phyloP scores from a whole-genome alignment of 2,888 invertebrate genomes.

The Agelastica alni region DNA sequence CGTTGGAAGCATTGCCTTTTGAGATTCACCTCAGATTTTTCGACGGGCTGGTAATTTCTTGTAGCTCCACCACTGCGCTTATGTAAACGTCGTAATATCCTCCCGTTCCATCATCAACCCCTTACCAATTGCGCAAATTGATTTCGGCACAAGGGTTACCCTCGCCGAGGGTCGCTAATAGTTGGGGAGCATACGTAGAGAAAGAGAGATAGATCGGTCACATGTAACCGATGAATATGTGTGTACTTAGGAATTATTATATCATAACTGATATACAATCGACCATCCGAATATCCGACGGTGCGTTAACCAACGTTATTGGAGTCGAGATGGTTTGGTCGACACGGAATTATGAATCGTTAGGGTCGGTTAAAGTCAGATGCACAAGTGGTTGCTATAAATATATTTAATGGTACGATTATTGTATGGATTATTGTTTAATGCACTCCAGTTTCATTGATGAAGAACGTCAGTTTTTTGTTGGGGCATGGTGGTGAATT shows the following conservation, averaged over 20 bases:
- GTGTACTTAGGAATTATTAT: slow-evolving; percentile 53
- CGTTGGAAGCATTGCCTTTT: too few relatives aligned
- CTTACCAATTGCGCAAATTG: slow-evolving; percentile 54
- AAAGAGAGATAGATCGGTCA: too few relatives aligned
- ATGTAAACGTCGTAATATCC: slow-evolving; percentile 47
- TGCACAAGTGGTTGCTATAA: slow-evolving; percentile 56
- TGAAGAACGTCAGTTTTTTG: slow-evolving; percentile 22
- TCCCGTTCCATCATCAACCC: slow-evolving; percentile 42
- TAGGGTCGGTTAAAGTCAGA: slow-evolving; percentile 54
- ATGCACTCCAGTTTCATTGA: slow-evolving; percentile 31
- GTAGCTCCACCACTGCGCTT: slow-evolving; percentile 25
- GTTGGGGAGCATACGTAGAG: too few relatives aligned
- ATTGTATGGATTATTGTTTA: slow-evolving; percentile 47
- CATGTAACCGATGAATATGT: slow-evolving; percentile 44
- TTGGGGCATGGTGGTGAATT: neutral
- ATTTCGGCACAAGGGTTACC: slow-evolving; percentile 42
- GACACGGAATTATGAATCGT: slow-evolving; percentile 32
- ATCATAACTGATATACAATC: slow-evolving; percentile 46
- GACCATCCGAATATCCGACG: slow-evolving; percentile 4
- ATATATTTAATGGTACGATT: slow-evolving; percentile 54
- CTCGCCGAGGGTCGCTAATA: slow-evolving; percentile 39
- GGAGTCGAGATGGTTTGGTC: slow-evolving; percentile 24
- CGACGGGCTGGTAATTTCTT: too few relatives aligned
- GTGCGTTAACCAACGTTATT: neutral
- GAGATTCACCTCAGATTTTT: too few relatives aligned